A percentile compares a stretch with the other conserved stretches of the same genome.
Evolutionary conservation across 2,888 invertebrate species (phyloP).

Genomic region (Listrodromus nycthemerus): DNA sequence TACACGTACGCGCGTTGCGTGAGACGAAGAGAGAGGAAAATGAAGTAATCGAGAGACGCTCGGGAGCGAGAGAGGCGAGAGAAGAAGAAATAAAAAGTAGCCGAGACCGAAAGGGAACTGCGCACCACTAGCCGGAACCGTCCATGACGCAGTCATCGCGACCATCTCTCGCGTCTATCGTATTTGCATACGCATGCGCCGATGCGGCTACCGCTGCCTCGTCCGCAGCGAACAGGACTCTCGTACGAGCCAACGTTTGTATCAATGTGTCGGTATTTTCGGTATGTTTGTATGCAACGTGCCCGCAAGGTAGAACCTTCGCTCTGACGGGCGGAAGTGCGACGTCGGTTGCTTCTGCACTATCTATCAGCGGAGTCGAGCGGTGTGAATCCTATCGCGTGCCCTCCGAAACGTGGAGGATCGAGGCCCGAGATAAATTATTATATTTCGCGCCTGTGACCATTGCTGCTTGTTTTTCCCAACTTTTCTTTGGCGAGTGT

Average conservation of each 20-base stretch:
- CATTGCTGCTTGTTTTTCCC: not conserved
- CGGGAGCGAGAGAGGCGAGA: constrained; percentile 52
- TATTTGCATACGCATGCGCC: constrained; percentile 78
- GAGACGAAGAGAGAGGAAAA: constrained; percentile 68
- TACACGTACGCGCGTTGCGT: constrained; percentile 56
- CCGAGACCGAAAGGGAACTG: constrained; percentile 81
- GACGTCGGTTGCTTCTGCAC: constrained; percentile 60
- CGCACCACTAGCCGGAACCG: constrained; percentile 84
- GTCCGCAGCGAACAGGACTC: not conserved
- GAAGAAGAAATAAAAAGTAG: constrained; percentile 63
- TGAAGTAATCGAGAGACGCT: constrained; percentile 61
- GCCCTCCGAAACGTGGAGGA: constrained; percentile 63
- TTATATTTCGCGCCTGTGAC: not conserved
- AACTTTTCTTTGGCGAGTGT: too few species aligned
- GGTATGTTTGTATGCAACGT: constrained; percentile 26
- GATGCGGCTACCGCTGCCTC: constrained; percentile 2
- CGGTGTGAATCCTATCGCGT: constrained; percentile 76
- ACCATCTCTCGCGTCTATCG: constrained; percentile 81
- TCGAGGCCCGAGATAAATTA: constrained; percentile 50
- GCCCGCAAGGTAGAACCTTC: constrained; percentile 55
- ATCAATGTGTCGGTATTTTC: constrained; percentile 35
- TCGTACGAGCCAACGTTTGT: not conserved
- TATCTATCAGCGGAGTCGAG: constrained; percentile 70
- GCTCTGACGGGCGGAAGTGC: constrained; percentile 67
- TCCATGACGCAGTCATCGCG: constrained; percentile 82